Evolutionary conservation across 1,140 invertebrate species (phyloP).

Genomic region (Bombyx mandarina): DNA sequence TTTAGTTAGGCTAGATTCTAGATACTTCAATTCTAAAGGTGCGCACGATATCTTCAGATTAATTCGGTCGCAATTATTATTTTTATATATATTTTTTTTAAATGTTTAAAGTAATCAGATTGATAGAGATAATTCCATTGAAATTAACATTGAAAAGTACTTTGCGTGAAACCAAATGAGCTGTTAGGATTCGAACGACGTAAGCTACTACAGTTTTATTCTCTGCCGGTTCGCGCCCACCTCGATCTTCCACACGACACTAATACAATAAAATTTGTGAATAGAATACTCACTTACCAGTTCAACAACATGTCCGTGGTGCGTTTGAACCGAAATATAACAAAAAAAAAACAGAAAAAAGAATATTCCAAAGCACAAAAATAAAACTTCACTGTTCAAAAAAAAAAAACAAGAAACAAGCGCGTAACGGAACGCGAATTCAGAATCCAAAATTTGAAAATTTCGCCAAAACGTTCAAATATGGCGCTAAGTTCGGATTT

Average conservation of each 20-base stretch:
- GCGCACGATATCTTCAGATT: too few relatives aligned
- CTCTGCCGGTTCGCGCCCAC: slow-evolving; percentile 1
- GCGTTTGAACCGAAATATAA: too few relatives aligned
- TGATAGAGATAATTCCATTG: too few relatives aligned
- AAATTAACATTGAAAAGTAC: too few relatives aligned
- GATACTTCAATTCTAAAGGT: too few relatives aligned
- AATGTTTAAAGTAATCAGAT: too few relatives aligned
- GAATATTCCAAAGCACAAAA: not conserved
- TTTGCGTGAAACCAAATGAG: too few relatives aligned
- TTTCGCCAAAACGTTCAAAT: slow-evolving; percentile 2
- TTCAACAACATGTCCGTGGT: slow-evolving; percentile 41
- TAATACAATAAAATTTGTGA: slow-evolving; percentile 13
- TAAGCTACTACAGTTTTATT: too few relatives aligned
- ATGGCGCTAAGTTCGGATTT: not conserved
- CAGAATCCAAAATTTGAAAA: slow-evolving; percentile 1
- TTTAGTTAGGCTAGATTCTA: too few relatives aligned
- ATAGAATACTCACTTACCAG: slow-evolving; percentile 48
- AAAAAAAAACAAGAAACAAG: not conserved
- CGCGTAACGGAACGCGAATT: slow-evolving; percentile 1
- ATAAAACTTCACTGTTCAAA: not conserved
- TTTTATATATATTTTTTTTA: too few relatives aligned
- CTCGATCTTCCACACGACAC: slow-evolving; percentile 28
- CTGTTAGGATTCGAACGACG: too few relatives aligned
- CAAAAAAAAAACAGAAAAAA: not conserved
- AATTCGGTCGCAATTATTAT: too few relatives aligned